Evolutionary conservation across 2,113 vertebrate genomes (phyloP).

Genomic region (Anguilla japonica): DNA sequence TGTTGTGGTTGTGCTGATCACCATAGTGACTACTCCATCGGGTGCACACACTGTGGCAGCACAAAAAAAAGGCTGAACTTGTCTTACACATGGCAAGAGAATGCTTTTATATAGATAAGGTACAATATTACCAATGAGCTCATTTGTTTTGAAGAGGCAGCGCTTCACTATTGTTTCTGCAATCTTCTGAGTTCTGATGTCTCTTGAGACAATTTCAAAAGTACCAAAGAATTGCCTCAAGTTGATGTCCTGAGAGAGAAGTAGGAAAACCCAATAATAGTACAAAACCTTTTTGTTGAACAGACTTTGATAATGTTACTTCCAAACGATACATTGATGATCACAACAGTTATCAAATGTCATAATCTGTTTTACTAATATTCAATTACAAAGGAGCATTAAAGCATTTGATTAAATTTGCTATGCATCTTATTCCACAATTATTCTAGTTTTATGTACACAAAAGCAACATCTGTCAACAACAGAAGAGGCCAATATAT

Average conservation of each 20-base stretch:
- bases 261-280: background rate
- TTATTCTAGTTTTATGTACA: no score
- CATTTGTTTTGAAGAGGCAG: constrained; percentile 54
- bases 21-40: constrained; percentile 59
- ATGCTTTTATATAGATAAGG: background rate
- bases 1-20: constrained; percentile 42
- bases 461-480: no score
- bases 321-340: background rate
- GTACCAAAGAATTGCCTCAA: constrained; percentile 50
- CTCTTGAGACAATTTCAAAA: constrained; percentile 50
- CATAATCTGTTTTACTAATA: no score
- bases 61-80: background rate
- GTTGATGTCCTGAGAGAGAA: constrained; percentile 51
- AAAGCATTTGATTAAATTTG: no score
- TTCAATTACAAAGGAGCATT: no score
- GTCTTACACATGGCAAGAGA: background rate
- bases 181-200: constrained; percentile 51
- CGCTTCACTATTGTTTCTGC: constrained; percentile 45
- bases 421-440: no score
- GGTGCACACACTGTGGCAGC: constrained; percentile 61
- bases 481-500: no score
- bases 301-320: background rate
- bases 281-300: background rate
- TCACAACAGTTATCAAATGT: no score
- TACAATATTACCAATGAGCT: constrained; percentile 51